A percentile compares a stretch with the other conserved stretches of the same genome.
phyloP scores from a whole-genome alignment of 2,113 vertebrate genomes.

The Oncorhynchus kisutch region DNA sequence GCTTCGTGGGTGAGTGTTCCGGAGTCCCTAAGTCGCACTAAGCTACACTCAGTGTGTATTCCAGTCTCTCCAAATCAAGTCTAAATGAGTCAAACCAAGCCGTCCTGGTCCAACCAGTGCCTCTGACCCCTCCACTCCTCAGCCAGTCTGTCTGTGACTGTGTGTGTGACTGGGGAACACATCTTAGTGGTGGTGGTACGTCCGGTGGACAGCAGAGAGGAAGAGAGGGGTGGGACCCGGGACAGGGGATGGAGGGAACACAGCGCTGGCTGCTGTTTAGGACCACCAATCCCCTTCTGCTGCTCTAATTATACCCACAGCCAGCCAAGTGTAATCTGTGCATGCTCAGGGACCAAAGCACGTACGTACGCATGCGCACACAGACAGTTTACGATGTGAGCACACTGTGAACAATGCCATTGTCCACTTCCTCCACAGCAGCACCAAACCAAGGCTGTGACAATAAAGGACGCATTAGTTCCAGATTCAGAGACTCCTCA shows the following conservation, averaged over 20 bases:
- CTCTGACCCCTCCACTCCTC: neutral
- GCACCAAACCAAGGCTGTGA: neutral
- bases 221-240: conserved; percentile 44
- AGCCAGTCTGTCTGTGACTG: neutral
- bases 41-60: neutral
- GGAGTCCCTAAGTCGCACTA: neutral
- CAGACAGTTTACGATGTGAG: conserved; percentile 14
- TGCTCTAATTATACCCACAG: neutral
- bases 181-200: neutral
- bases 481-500: neutral
- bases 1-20: neutral
- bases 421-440: neutral
- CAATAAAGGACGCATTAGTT: conserved; percentile 1
- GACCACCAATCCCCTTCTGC: neutral
- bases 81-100: neutral
- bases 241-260: neutral
- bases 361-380: conserved; percentile 43
- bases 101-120: too few species aligned
- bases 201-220: conserved; percentile 58
- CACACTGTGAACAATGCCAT: neutral
- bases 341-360: conserved; percentile 3
- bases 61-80: neutral
- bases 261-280: neutral
- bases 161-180: neutral
- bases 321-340: neutral